These are phyloP conservation scores for Carcina quercana DNA, from an alignment of 2,888 invertebrate species.

Conservation along the genomic window DNA sequence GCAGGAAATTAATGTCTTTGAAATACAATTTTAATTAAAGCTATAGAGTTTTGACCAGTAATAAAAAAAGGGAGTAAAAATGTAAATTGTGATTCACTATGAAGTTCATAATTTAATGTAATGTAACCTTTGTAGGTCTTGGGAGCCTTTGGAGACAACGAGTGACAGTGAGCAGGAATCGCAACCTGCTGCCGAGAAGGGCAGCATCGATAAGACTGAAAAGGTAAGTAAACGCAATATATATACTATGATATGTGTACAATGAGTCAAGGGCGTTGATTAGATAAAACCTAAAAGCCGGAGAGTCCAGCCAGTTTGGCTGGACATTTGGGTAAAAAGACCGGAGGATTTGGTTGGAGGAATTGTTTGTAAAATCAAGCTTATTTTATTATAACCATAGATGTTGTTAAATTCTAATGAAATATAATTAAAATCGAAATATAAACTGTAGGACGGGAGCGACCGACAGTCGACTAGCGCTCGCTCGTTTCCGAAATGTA, in stretches of 20 bases:
- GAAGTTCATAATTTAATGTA: no score
- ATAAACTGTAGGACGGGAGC: neutral
- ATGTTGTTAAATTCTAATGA: neutral
- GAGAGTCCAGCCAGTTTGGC: no score
- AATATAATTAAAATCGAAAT: neutral
- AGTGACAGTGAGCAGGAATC: conserved; percentile 62
- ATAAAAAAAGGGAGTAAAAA: no score
- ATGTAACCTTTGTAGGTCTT: no score
- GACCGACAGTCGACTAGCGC: neutral
- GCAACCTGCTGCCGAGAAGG: conserved; percentile 54
- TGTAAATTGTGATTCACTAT: no score
- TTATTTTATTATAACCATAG: neutral
- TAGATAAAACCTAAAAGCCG: no score
- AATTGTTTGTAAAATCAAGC: neutral
- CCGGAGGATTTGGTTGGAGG: neutral
- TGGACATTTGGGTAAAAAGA: no score
- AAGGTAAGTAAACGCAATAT: conserved; percentile 35
- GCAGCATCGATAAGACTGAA: conserved; percentile 71
- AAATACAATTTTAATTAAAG: no score
- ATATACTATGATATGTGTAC: no score
- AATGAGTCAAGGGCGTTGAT: no score
- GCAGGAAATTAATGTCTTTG: no score
- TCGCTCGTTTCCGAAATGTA: neutral
- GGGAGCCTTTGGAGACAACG: conserved; percentile 60
- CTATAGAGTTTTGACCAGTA: no score